Base-by-base conservation (phyloP, 2,888 invertebrate species). In the Mechanitis mazaeus region DNA sequence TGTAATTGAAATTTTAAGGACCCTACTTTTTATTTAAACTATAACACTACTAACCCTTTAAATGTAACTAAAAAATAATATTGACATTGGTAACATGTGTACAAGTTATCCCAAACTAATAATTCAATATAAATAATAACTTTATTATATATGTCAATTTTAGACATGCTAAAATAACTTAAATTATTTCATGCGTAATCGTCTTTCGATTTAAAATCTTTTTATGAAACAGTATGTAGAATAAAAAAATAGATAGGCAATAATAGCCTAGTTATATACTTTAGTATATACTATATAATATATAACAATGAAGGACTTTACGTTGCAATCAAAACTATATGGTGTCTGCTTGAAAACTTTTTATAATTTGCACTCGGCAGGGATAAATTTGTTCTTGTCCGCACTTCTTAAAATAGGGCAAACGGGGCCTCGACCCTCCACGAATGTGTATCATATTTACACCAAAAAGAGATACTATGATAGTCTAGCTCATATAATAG, bases 1-100 rank as follows among this genome's bases (percentile, higher is more conserved):
- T 87, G 83, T 88, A 86, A 88, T 87, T 88, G 87, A 87, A 88
- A 84, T 78, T 79, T 79, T 80, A 77, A 78, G 78, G 77, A 77
- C 83, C 85, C 80, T 84, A 86, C 82, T 84, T 84, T 85, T 85
- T 84, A 85, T 83, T 84, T 83, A 85, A 85, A 75, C 77, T 79
- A 78, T 74, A 50, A 31, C 28, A 31, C 31, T 31, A 9, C 31
- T 31, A 9, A 50, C 80, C 75, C 75, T 71, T 73, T 68, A 72
- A 68, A 56, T 64, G 67, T 68, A 69, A 64, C 68, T 65, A 68
- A 68, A 65, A 54, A 64, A 20, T 20, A 65, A 62, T 63, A 63
- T 64, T 61, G 47, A 57, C 57, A 63, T 59, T 54, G 47, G 46
- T 54, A 63, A 57, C 63, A 50, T 50, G 50, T 42, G 42, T 9